Evolutionary conservation across 2,113 vertebrate species (phyloP).

Genomic region (Coptodon rendalli): DNA sequence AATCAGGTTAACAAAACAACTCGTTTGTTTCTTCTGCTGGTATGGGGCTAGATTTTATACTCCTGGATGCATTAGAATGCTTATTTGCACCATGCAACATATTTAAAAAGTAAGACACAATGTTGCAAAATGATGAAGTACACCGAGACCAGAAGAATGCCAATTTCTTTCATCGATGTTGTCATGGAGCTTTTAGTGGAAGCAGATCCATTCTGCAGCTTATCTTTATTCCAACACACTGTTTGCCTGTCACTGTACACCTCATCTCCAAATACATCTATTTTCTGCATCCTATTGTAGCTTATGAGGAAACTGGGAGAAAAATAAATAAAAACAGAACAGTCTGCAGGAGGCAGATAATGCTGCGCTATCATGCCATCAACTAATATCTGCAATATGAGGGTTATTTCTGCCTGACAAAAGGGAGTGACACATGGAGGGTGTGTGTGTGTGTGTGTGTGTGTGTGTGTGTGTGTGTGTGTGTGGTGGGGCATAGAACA

Average conservation of each 20-base stretch:
- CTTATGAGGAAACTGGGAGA: not conserved
- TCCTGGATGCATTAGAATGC: not conserved
- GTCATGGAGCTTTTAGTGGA: not conserved
- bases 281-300: slow-evolving; percentile 1
- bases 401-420: slow-evolving; percentile 8
- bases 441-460: not conserved
- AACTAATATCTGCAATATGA: not conserved
- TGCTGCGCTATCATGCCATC: not conserved
- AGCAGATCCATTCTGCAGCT: not conserved
- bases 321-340: not conserved
- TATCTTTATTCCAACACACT: slow-evolving; percentile 6
- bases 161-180: not conserved
- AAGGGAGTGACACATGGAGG: not conserved
- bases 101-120: not conserved
- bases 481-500: not conserved
- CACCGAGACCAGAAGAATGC: not conserved
- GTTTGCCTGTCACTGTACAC: slow-evolving; percentile 2
- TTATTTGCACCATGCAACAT: not conserved
- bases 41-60: not conserved
- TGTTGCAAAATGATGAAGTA: not conserved
- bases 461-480: not conserved
- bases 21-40: not conserved
- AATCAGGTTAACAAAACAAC: not conserved
- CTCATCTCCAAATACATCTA: slow-evolving; percentile 22
- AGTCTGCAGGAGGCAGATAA: slow-evolving; percentile 20